Conservation (phyloP, 1,140 invertebrate genomes). For the Drosophila pallidifrons region DNA sequence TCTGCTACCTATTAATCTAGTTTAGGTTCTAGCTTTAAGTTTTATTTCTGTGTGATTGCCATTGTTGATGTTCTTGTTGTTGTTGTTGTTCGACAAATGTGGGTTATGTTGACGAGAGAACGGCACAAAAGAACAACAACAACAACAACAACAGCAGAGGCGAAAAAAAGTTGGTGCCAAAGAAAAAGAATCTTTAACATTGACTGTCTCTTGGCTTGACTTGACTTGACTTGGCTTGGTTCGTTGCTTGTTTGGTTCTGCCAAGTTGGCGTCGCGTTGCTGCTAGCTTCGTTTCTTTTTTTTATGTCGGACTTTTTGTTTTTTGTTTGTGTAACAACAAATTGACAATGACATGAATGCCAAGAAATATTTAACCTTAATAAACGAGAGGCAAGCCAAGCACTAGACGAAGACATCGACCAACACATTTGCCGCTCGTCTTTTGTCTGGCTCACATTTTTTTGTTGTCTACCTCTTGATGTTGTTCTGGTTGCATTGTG, state of each 20-base stretch:
- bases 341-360: slow-evolving; percentile 83
- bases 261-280: slow-evolving; percentile 24
- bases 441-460: slow-evolving; percentile 48
- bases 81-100: slow-evolving; percentile 58
- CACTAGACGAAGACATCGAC: slow-evolving; percentile 41
- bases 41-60: slow-evolving; percentile 11
- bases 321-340: slow-evolving; percentile 78
- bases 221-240: background rate
- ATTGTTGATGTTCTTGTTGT: slow-evolving; percentile 37
- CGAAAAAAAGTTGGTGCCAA: slow-evolving; percentile 39
- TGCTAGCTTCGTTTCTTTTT: background rate
- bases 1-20: slow-evolving; percentile 75
- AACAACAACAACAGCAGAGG: slow-evolving; percentile 33
- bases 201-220: slow-evolving; percentile 28
- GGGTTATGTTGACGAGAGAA: slow-evolving; percentile 70
- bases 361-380: slow-evolving; percentile 83
- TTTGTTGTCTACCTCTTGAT: slow-evolving; percentile 6
- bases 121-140: slow-evolving; percentile 17
- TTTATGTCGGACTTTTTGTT: slow-evolving; percentile 16
- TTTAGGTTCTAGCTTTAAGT: slow-evolving; percentile 56
- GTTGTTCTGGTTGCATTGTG: slow-evolving; percentile 63
- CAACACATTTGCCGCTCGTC: slow-evolving; percentile 61
- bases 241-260: slow-evolving; percentile 19
- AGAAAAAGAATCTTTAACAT: slow-evolving; percentile 60
- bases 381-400: slow-evolving; percentile 49